Base-by-base conservation (phyloP, 2,113 vertebrate genomes). In the Dascyllus trimaculatus region DNA sequence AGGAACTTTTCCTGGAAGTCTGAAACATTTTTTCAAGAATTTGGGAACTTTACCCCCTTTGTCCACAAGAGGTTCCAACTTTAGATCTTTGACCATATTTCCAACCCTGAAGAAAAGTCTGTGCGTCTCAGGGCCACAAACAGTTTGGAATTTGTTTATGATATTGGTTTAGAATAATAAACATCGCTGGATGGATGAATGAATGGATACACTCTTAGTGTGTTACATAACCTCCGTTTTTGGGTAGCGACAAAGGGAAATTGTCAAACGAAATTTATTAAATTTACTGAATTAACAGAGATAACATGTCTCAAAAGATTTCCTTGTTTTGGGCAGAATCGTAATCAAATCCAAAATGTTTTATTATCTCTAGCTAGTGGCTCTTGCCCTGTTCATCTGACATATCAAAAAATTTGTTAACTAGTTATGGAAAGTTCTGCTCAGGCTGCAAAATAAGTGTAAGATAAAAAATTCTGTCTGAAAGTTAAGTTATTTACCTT, bases 111-210 rank as follows among this genome's bases (percentile, higher is more conserved):
- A 56, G 11, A 46, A 65, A 29, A 21, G 14, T n/a, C 15, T 11
- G 10, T 19, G 1, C 56, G 4, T 56, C 6, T 32, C 26, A 35
- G 7, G 0, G 7, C 15, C 53, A 35, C 38, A 68, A 62, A 51
- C 24, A 17, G 48, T 49, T 51, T 32, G 26, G 49, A 45, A 52
- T 63, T 72, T 6, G 15, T 64, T 73, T 73, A 60, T 0, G 21
- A 73, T 59, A 58, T 58, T 58, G 43, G 4, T 62, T 58, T 14
- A 7, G 46, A 64, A 77, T 54, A 64, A 68, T 59, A 85, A 69
- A 73, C 57, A 15, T 53, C 17, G 26, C 13, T 72, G 65, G 48
- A 54, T 51, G 22, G 29, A 24, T 57, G 60, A 38, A 51, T 59
- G 57, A 38, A 38, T 11, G 32, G 6, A 59, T 13, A 45, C 19